Evolutionary conservation across 2,888 invertebrate genomes (phyloP).

Genomic region (Eugnorisma glareosa): DNA sequence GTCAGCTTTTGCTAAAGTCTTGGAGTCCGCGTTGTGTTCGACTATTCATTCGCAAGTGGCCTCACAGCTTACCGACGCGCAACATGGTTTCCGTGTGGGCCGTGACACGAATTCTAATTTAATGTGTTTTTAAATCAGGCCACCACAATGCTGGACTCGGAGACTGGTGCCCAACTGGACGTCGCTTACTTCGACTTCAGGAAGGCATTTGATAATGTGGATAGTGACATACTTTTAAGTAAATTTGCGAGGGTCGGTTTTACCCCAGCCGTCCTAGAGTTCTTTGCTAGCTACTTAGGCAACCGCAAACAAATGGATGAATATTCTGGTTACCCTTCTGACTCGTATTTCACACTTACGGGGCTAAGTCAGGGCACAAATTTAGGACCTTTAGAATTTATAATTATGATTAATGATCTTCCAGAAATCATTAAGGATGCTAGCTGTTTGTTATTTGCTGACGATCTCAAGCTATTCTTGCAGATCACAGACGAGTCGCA

Average conservation of each 20-base stretch:
- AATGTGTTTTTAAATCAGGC: background rate
- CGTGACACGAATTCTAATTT: background rate
- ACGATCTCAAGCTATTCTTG: too few relatives aligned
- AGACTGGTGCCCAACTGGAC: background rate
- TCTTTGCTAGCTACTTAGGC: background rate
- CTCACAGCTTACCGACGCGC: background rate
- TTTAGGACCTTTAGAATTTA: too few relatives aligned
- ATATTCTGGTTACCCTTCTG: background rate
- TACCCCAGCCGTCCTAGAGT: background rate
- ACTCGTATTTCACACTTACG: background rate
- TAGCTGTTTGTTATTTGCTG: too few relatives aligned
- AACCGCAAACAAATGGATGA: background rate
- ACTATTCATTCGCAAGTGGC: background rate
- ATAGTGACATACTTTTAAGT: background rate
- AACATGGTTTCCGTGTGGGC: background rate
- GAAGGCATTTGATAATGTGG: background rate
- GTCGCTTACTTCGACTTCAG: background rate
- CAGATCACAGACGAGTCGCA: too few relatives aligned
- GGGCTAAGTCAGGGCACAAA: too few relatives aligned
- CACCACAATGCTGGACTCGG: background rate
- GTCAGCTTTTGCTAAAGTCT: background rate
- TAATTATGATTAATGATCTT: too few relatives aligned
- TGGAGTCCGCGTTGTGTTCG: background rate
- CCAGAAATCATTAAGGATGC: too few relatives aligned
- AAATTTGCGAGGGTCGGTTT: background rate